These are phyloP conservation scores for Macroramphosus scolopax DNA, from an alignment of 2,797 vertebrate species.

Conservation along the genomic window DNA sequence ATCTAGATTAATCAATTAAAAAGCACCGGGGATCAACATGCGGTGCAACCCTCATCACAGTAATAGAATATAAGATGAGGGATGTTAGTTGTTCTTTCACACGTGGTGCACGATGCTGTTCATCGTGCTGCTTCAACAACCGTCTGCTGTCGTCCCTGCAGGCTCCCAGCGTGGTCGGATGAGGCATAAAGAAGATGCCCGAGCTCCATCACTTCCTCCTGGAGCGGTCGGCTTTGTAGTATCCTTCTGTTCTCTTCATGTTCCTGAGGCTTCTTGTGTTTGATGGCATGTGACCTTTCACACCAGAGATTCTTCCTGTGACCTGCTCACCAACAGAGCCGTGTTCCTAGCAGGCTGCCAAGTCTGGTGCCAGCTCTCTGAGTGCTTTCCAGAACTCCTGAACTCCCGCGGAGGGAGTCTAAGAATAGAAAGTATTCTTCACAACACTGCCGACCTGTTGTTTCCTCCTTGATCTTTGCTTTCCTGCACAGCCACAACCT, in stretches of 20 bases:
- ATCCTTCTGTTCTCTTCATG: conserved; percentile 69
- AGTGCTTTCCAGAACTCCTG: conserved; percentile 23
- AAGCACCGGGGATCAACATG: too few relatives aligned
- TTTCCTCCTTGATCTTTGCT: conserved; percentile 62
- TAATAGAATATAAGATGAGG: background rate
- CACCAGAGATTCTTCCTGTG: conserved; percentile 38
- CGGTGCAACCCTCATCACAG: too few relatives aligned
- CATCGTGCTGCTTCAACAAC: conserved; percentile 33
- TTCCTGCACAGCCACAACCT: conserved; percentile 79
- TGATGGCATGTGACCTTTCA: conserved; percentile 14
- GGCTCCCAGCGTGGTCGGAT: conserved; percentile 86
- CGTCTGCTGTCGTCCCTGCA: conserved; percentile 49
- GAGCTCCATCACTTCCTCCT: conserved; percentile 82
- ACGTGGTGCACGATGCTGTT: background rate
- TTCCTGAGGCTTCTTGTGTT: too few relatives aligned
- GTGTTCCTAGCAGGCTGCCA: conserved; percentile 18
- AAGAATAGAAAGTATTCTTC: conserved; percentile 28
- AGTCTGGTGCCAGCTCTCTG: conserved; percentile 27
- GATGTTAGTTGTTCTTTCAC: background rate
- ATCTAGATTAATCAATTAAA: too few relatives aligned
- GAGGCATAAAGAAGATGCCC: conserved; percentile 85
- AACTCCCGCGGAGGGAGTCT: conserved; percentile 19
- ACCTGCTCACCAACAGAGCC: conserved; percentile 25
- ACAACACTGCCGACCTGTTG: conserved; percentile 25
- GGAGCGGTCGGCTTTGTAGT: conserved; percentile 83